Percentiles rank a stretch among this genome's conserved stretches.
Evolutionary conservation across 2,113 vertebrate species (phyloP).

Genomic region (Bujurquina vittata): DNA sequence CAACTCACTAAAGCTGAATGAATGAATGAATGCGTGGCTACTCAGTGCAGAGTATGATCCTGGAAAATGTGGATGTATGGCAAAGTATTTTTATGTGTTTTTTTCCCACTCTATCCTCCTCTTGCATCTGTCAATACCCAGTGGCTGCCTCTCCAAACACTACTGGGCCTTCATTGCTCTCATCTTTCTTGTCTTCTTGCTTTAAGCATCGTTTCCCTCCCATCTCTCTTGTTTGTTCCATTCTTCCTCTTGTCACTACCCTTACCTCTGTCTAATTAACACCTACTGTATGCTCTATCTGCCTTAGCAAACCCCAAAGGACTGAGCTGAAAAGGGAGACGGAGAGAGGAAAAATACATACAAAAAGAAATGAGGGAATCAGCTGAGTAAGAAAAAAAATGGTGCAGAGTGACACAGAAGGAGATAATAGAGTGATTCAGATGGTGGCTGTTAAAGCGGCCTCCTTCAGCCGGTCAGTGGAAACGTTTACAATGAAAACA

Average conservation of each 20-base stretch:
- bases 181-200: slow-evolving; percentile 16
- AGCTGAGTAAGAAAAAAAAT: slow-evolving; percentile 14
- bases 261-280: slow-evolving; percentile 70
- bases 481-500: slow-evolving; percentile 22
- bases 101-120: neutral
- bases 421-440: slow-evolving; percentile 10
- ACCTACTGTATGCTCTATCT: slow-evolving; percentile 58
- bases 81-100: slow-evolving; percentile 9
- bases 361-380: slow-evolving; percentile 36
- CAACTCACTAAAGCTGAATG: slow-evolving; percentile 31
- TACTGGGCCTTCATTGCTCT: slow-evolving; percentile 10
- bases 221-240: slow-evolving; percentile 56
- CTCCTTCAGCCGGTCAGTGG: neutral
- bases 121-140: slow-evolving; percentile 24
- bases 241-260: slow-evolving; percentile 53
- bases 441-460: neutral
- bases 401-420: neutral
- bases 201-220: slow-evolving; percentile 44
- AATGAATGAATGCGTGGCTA: slow-evolving; percentile 26
- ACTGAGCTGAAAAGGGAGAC: slow-evolving; percentile 50
- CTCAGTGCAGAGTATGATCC: slow-evolving; percentile 21
- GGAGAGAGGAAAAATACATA: slow-evolving; percentile 48
- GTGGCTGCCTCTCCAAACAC: neutral
- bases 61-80: neutral
- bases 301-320: slow-evolving; percentile 61